phyloP scores from a whole-genome alignment of 2,797 vertebrate species.

The Paratrypauchen microcephalus region DNA sequence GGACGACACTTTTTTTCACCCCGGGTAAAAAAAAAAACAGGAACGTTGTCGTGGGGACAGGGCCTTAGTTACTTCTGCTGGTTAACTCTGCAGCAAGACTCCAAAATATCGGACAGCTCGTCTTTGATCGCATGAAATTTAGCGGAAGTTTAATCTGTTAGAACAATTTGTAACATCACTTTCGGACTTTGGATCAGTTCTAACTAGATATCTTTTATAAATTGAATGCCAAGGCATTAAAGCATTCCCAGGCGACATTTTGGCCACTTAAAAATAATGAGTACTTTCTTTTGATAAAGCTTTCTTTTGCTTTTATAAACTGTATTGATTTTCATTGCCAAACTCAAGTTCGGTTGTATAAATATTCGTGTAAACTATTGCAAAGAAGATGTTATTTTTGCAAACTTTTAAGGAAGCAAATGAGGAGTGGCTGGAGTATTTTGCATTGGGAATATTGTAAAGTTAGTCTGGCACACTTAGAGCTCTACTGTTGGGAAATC shows the following conservation, averaged over 20 bases:
- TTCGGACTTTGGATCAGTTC: too few relatives aligned
- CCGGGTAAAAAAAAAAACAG: too few relatives aligned
- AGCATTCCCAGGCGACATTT: background rate
- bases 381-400: conserved; percentile 7
- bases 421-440: conserved; percentile 33
- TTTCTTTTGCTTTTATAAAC: background rate
- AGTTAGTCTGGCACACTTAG: conserved; percentile 43
- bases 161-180: too few relatives aligned
- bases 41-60: too few relatives aligned
- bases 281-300: background rate
- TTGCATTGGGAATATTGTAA: conserved; percentile 35
- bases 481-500: conserved; percentile 51
- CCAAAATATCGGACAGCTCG: too few relatives aligned
- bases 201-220: too few relatives aligned
- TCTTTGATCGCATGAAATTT: too few relatives aligned
- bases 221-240: background rate
- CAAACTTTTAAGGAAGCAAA: conserved; percentile 21
- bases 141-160: too few relatives aligned
- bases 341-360: background rate
- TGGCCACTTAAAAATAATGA: background rate
- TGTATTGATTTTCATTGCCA: background rate
- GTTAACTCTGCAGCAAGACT: too few relatives aligned
- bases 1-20: too few relatives aligned
- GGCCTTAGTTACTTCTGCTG: too few relatives aligned
- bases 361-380: background rate